A percentile compares a stretch with the other conserved stretches of the same genome.
Conservation (phyloP, 2,113 vertebrate species). For the Ptilonorhynchus violaceus region DNA sequence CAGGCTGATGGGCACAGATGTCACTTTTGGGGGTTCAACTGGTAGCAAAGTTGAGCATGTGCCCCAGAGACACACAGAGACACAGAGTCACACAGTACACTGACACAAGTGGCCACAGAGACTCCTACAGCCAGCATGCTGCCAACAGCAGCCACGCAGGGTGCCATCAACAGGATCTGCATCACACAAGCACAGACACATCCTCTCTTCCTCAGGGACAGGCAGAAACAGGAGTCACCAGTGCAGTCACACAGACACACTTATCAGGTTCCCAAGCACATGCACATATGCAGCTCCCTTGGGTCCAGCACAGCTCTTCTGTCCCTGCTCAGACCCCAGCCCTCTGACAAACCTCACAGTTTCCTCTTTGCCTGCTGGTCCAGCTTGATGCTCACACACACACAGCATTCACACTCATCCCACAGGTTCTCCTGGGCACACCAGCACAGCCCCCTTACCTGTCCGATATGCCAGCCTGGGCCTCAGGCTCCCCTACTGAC, state of each 20-base stretch:
- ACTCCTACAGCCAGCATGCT: neutral
- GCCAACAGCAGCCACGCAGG: neutral
- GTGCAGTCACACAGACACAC: neutral
- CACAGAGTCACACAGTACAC: neutral
- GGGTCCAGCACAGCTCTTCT: neutral
- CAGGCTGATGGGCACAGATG: neutral
- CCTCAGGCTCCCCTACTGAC: neutral
- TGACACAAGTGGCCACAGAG: neutral
- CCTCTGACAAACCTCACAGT: neutral
- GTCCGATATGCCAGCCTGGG: neutral
- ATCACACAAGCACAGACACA: neutral
- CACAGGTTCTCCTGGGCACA: neutral
- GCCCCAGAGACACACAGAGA: neutral
- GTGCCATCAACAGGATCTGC: neutral
- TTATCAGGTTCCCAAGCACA: neutral
- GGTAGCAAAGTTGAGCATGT: neutral
- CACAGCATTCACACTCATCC: neutral
- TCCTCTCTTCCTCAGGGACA: neutral
- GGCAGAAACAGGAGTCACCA: neutral
- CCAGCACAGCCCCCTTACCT: neutral
- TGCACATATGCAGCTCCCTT: neutral
- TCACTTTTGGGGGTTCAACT: neutral
- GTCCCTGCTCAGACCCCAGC: neutral
- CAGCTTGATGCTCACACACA: neutral
- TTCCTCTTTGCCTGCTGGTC: neutral